These are phyloP conservation scores for Spilogale gracilis DNA, from an alignment of 2,113 vertebrate genomes.

Conservation along the genomic window DNA sequence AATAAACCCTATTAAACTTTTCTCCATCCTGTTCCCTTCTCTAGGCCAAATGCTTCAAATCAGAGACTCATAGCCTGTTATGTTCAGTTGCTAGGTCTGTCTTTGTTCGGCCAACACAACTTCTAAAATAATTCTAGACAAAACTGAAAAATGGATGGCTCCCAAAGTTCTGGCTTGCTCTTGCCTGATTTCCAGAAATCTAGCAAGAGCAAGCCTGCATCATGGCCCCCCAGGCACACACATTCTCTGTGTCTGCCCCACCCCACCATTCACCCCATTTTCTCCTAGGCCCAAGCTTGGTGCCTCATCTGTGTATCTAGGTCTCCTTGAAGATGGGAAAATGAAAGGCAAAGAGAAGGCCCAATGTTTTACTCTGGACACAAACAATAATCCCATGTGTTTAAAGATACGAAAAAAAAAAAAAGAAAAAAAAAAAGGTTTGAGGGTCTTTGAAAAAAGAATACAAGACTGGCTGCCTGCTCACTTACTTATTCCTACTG, in stretches of 20 bases:
- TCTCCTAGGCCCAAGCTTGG: background rate
- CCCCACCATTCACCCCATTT: fast-evolving
- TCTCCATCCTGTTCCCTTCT: background rate
- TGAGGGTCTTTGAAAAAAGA: background rate
- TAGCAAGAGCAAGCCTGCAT: background rate
- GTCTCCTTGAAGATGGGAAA: background rate
- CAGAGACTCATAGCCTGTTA: background rate
- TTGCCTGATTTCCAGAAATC: background rate
- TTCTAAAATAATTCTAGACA: background rate
- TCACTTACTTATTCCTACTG: background rate
- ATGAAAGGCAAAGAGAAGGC: background rate
- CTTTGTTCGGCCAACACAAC: background rate
- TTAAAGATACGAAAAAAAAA: background rate
- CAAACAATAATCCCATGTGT: background rate
- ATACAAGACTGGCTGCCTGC: background rate
- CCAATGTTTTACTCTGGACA: background rate
- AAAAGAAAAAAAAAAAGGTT: background rate
- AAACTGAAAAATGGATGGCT: background rate
- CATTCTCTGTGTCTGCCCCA: fast-evolving
- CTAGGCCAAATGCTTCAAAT: background rate
- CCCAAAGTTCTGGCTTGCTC: background rate
- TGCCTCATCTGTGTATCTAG: background rate
- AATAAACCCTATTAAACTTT: background rate
- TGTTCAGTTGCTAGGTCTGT: too few relatives aligned
- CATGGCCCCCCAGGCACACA: background rate